Base-by-base conservation (phyloP, 2,113 vertebrate genomes). In the Hymenochirus boettgeri region DNA sequence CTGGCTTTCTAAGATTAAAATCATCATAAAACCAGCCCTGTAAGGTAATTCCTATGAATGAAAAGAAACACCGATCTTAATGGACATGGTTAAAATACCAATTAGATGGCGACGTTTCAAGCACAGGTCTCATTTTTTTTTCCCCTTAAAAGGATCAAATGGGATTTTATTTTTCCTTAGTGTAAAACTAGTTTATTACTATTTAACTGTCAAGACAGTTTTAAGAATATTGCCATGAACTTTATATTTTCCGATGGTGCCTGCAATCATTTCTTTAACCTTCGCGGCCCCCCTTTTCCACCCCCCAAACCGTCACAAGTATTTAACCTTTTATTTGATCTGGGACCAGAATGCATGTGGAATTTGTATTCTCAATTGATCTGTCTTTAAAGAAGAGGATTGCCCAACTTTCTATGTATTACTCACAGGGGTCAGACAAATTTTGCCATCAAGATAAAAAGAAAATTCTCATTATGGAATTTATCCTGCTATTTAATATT, bases 21-120 rank as follows among this genome's bases (percentile, higher is more conserved):
- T 22, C 57, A 35, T 52, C 64, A 67, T 67, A 67, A 59, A 67
- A 59, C 31, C 21, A 15, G 46, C 17, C 24, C 17, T 52, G 56
- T 67, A 67, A 67, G 58, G 56, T 50, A 67, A 67, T 59, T 67
- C 64, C 59, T 45, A 39, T n/a, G 46, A 58, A 67, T 53, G 55
- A 33, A 29, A 67, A 24, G 15, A 46, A 59, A 59, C 47, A 29
- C 56, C 55, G 18, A 42, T 22, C 64, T 59, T 67, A 59, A 67
- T 59, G 64, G 64, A 67, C 56, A 51, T 26, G 47, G 64, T 27
- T 67, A 59, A 52, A 59, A 29, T 42, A 50, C 53, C 64, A 66
- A 67, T 67, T 67, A 67, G 31, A 31, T n/a, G 64, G 56, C 53
- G 64, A 58, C 56, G 55, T 67, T 59, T 59, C 24, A 52, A 23